Base-by-base conservation (phyloP, 1,140 invertebrate genomes). In the Lepidurus arcticus region DNA sequence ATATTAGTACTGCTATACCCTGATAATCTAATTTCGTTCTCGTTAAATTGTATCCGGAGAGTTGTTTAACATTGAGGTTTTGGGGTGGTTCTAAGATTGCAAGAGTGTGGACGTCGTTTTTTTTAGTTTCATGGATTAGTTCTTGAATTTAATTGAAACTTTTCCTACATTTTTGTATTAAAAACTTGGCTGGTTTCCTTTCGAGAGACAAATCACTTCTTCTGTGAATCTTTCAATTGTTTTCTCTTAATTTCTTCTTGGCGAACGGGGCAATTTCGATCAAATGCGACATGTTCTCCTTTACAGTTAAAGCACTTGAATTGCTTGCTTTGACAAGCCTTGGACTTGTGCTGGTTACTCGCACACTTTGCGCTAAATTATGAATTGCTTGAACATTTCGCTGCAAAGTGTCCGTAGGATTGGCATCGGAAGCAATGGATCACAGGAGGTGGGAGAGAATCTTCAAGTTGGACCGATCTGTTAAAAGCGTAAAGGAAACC, bases 241-340 rank as follows among this genome's bases (percentile, higher is more conserved):
- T 47, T 76, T 11, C 6, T 42, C 7, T 76, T 76, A 26, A 44
- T 44, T 76, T 76, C 43, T 10, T 42, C 16, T 76, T 45, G 26
- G 13, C 42, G 75, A 44, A n/a, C 8, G 10, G 75, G 34, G 75
- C 75, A 76, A 21, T 53, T 76, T 44, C 24, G 24, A 26, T 34
- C 43, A 24, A 45, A 76, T 10, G 42, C 6, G 43, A 43, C 21
- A 43, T 76, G 75, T 1, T 76, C 42, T 65, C 16, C 75, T 76
- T 76, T 11, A 24, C 75, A 76, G 75, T 76, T 76, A 3, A n/a
- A 42, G 16, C 75, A 76, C 47, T 76, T 76, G 16, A 45, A 26
- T 44, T 76, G 43, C 44, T 42, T 26, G 44, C 53, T 65, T 9
- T 42, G 75, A 76, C 75, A 76, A 9, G n/a, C 24, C 42, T 76